These are phyloP conservation scores for Myiozetetes cayanensis DNA, from an alignment of 2,113 vertebrate species.

Conservation along the genomic window DNA sequence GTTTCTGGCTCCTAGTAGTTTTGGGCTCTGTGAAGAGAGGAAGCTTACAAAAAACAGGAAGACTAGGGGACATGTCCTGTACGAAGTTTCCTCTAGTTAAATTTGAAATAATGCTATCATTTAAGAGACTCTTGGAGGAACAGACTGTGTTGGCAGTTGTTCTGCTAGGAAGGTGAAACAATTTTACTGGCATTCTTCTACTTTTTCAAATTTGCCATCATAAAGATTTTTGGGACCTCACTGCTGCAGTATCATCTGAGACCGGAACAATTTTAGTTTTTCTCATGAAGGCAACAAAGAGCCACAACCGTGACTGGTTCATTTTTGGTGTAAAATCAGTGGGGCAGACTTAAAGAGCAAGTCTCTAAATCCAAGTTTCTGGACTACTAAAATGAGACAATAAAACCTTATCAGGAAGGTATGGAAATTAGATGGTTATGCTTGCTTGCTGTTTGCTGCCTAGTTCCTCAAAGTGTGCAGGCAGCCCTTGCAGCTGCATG, in stretches of 20 bases:
- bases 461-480: neutral
- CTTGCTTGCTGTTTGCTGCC: neutral
- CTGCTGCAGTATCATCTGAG: neutral
- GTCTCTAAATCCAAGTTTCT: neutral
- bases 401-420: neutral
- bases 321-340: neutral
- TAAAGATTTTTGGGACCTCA: neutral
- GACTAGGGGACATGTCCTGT: neutral
- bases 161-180: neutral
- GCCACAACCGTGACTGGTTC: fast-evolving
- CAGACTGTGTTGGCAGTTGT: neutral
- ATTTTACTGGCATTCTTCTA: neutral
- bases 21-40: neutral
- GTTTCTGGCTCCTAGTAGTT: neutral
- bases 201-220: neutral
- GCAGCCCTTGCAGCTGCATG: neutral
- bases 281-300: neutral
- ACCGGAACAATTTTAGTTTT: neutral
- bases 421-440: neutral
- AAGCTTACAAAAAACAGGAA: neutral
- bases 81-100: neutral
- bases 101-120: fast-evolving
- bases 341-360: neutral
- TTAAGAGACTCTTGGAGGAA: neutral
- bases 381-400: neutral